phyloP scores from a whole-genome alignment of 2,113 vertebrate species.

The Otus sunia region DNA sequence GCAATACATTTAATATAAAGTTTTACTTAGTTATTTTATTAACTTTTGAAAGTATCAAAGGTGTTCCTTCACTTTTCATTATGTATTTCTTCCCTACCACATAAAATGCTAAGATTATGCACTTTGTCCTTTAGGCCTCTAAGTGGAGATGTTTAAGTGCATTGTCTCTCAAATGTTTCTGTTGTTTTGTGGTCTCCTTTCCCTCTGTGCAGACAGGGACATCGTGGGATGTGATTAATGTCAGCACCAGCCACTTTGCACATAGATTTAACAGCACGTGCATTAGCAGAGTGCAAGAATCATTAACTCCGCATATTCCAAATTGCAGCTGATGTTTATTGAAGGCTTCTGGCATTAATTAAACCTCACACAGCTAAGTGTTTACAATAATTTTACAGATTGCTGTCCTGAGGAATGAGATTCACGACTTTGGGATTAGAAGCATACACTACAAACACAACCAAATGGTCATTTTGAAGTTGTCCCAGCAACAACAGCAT shows the following conservation, averaged over 20 bases:
- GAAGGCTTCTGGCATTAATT: slow-evolving; percentile 46
- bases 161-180: not conserved
- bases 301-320: slow-evolving; percentile 13
- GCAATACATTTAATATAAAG: not conserved
- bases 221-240: not conserved
- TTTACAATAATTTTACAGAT: slow-evolving; percentile 11
- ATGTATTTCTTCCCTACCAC: not conserved
- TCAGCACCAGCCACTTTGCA: not conserved
- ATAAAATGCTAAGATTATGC: fast-evolving
- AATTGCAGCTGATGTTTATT: slow-evolving; percentile 14
- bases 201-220: not conserved
- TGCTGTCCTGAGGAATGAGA: not conserved
- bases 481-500: not conserved
- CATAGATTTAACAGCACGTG: not conserved
- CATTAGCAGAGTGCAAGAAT: slow-evolving; percentile 11
- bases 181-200: not conserved
- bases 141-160: not conserved
- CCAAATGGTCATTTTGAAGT: not conserved
- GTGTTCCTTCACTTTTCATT: fast-evolving
- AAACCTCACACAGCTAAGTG: slow-evolving; percentile 14
- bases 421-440: not conserved
- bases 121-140: not conserved
- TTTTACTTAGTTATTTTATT: not conserved
- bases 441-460: not conserved
- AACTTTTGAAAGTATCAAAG: not conserved